Evolutionary conservation across 1,140 invertebrate species (phyloP), one percentile per base, ranked within the genome.

Genomic region (Trypoxylus dichotomus): DNA sequence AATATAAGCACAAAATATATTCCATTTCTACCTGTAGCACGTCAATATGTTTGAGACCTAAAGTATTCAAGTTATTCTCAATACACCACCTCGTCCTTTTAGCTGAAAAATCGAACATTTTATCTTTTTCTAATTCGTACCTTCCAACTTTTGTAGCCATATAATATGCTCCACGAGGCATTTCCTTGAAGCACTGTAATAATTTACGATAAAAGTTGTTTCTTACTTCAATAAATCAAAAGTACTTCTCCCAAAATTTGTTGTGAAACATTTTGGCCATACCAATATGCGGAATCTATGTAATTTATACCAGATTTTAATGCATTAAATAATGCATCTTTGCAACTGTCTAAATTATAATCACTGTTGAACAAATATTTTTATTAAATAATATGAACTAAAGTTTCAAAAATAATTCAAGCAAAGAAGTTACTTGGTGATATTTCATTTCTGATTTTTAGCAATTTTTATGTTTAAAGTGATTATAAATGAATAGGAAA

Each of bases 61-160:
- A 87, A 15, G 89, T 87, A 77, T 91, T 82, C 7, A 98, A 88
- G 83, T 95, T 97, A 41, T 90, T 89, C 71, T 96, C 90, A n/a
- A 99, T 89, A 83, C 93, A 94, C 63, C 89, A 85, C 7, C 90
- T 87, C 0, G 94, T 94, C 86, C 92, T 93, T 79, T 94, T 90
- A 0, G 91, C 88, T 1, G 93, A 91, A 86, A 97, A 98, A 85
- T 99, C 94, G 86, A 98, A 97, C 93, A 96, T 95, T 73, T 91
- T 87, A 41, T 90, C 88, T 24, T 89, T 90, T 77, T 94, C 89
- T 29, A 89, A 86, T 79, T 93, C 92, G 83, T 97, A 98, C 76
- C 96, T 90, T 1, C 95, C 95, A 43, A 96, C 91, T 90, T 98
- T 98, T n/a, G 96, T 97, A 11, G 92, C 94, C n/a, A 99, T 90